phyloP scores from a whole-genome alignment of 2,888 invertebrate species.

The Candidula unifasciata region DNA sequence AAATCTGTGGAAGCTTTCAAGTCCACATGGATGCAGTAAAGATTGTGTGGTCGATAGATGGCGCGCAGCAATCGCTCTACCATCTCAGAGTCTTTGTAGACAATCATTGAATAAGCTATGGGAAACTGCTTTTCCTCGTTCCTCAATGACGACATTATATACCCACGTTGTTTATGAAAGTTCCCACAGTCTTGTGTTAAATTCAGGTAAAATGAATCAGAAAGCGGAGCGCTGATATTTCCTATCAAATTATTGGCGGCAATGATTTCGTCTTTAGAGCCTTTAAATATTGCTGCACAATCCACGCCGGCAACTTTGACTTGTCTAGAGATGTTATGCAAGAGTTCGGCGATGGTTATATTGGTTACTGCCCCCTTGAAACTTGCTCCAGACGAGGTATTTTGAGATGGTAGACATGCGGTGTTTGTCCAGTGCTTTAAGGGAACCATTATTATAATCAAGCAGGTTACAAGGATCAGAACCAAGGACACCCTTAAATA shows the following conservation, averaged over 20 bases:
- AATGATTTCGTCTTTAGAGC: neutral
- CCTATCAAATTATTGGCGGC: neutral
- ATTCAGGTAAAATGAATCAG: neutral
- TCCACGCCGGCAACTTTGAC: neutral
- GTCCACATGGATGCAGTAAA: slow-evolving; percentile 75
- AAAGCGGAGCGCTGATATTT: neutral
- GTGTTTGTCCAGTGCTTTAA: too few species aligned
- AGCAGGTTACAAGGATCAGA: too few species aligned
- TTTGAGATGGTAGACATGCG: too few species aligned
- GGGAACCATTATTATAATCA: too few species aligned
- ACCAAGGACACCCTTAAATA: too few species aligned
- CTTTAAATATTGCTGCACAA: neutral
- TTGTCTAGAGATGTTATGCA: neutral
- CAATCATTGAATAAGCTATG: slow-evolving; percentile 66
- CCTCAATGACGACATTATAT: slow-evolving; percentile 38
- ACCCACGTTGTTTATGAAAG: slow-evolving; percentile 48
- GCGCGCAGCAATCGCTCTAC: slow-evolving; percentile 60
- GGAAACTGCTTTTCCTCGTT: slow-evolving; percentile 63
- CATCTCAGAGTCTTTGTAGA: slow-evolving; percentile 67
- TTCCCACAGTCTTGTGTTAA: slow-evolving; percentile 53
- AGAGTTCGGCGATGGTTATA: too few species aligned
- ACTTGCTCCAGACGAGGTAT: too few species aligned
- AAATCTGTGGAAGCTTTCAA: slow-evolving; percentile 58
- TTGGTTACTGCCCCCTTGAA: too few species aligned
- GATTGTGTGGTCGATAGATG: slow-evolving; percentile 74